Percentiles rank a stretch among this genome's conserved stretches.
Evolutionary conservation across 2,113 vertebrate genomes (phyloP).

Genomic region (Onychostoma macrolepis): DNA sequence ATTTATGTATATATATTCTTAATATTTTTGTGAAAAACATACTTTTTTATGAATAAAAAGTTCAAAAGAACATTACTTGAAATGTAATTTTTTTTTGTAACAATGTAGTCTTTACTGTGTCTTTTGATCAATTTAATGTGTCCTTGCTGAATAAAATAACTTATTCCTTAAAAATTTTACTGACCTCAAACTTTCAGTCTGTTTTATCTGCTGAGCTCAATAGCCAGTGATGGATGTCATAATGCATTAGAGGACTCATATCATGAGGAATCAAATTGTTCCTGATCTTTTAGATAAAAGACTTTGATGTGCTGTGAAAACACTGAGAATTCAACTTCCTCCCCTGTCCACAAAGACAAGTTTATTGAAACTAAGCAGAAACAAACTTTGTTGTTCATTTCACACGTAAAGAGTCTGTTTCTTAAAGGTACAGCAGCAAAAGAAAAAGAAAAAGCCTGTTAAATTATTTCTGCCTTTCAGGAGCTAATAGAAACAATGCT

Average conservation of each 20-base stretch:
- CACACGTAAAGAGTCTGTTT: not conserved
- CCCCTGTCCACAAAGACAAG: not conserved
- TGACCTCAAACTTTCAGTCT: not conserved
- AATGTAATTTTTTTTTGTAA: not conserved
- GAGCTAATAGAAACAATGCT: not conserved
- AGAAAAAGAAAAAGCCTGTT: not conserved
- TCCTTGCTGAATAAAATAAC: not conserved
- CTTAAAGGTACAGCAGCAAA: not conserved
- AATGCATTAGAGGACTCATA: slow-evolving; percentile 1
- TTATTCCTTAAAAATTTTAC: not conserved
- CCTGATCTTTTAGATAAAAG: not conserved
- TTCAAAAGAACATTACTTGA: not conserved
- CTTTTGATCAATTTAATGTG: not conserved
- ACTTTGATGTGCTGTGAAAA: not conserved
- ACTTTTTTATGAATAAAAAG: not conserved
- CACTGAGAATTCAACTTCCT: not conserved
- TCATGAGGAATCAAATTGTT: not conserved
- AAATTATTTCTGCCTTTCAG: not conserved
- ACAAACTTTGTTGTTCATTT: not conserved
- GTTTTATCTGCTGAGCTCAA: not conserved
- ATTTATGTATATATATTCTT: too few relatives aligned
- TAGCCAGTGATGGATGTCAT: not conserved
- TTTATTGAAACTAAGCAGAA: not conserved
- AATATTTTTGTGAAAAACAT: not conserved
- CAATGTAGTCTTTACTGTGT: not conserved